Conservation (phyloP, 2,888 invertebrate genomes). For the Anagyrus pseudococci region DNA sequence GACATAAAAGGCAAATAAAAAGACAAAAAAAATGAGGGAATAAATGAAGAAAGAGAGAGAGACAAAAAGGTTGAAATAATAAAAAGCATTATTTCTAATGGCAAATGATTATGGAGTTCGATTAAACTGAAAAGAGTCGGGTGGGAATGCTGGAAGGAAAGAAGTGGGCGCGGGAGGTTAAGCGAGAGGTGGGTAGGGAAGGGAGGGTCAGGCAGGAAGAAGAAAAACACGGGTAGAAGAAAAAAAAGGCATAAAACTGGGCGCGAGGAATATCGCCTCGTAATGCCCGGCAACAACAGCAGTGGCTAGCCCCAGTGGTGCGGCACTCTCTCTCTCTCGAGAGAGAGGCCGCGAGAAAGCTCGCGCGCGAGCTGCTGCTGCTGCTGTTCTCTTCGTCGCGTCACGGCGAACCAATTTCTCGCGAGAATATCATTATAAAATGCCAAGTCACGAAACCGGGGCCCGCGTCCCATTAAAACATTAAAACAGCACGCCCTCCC, state of each 20-base stretch:
- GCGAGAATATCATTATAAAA: conserved; percentile 61
- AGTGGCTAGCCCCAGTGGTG: no score
- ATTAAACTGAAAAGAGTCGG: no score
- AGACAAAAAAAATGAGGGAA: no score
- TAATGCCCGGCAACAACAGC: conserved; percentile 32
- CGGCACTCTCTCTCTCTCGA: no score
- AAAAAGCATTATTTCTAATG: conserved; percentile 18
- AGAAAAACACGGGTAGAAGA: conserved; percentile 4
- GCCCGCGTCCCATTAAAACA: conserved; percentile 61
- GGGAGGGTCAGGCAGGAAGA: conserved; percentile 4
- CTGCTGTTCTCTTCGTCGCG: conserved; percentile 38
- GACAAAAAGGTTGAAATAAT: no score
- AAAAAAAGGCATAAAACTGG: conserved; percentile 25
- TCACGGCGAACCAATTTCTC: conserved; percentile 54
- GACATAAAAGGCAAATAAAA: no score
- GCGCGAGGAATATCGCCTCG: conserved; percentile 34
- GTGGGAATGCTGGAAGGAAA: no score
- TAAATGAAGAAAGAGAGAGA: no score
- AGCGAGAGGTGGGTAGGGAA: no score
- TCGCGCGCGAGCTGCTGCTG: conserved; percentile 1
- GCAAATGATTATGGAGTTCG: conserved; percentile 28
- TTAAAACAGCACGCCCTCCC: conserved; percentile 62
- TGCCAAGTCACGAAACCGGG: conserved; percentile 61
- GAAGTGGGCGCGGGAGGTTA: no score
- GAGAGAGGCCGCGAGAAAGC: conserved; percentile 14